Conservation (phyloP, 1,140 invertebrate species). For the Heliconius melpomene region DNA sequence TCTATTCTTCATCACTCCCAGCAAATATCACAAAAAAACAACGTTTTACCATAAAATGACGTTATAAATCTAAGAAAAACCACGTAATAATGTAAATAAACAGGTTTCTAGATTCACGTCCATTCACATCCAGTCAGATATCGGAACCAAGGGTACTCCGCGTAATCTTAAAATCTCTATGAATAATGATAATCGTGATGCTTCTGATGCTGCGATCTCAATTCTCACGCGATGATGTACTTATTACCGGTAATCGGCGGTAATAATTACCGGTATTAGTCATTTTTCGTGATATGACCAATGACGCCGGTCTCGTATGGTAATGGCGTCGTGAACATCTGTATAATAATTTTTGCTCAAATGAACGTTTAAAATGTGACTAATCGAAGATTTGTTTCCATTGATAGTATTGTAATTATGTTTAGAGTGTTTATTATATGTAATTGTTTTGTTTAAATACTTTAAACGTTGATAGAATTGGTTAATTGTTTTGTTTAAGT, state of each 20-base stretch:
- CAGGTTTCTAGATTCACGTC: slow-evolving; percentile 8
- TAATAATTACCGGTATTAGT: slow-evolving; percentile 43
- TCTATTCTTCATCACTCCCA: background rate
- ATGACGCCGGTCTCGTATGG: slow-evolving; percentile 49
- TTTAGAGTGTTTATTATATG: background rate
- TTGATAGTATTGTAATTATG: slow-evolving; percentile 19
- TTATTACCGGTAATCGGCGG: slow-evolving; percentile 38
- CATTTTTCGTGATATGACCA: slow-evolving; percentile 50
- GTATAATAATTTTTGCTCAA: slow-evolving; percentile 56
- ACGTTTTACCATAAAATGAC: background rate
- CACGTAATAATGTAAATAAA: slow-evolving; percentile 10
- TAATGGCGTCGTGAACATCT: slow-evolving; percentile 53
- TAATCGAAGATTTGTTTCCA: slow-evolving; percentile 50
- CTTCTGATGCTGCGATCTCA: slow-evolving; percentile 36
- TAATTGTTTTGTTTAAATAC: background rate
- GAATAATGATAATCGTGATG: slow-evolving; percentile 43
- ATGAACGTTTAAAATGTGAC: slow-evolving; percentile 52
- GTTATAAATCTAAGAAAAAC: background rate
- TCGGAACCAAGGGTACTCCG: slow-evolving; percentile 22
- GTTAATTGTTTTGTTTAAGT: background rate
- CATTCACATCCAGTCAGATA: slow-evolving; percentile 27
- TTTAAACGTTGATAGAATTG: too few relatives aligned
- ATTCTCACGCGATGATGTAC: slow-evolving; percentile 44
- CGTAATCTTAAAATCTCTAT: slow-evolving; percentile 38
- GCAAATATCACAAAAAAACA: background rate